A percentile compares a stretch with the other conserved stretches of the same genome.
Evolutionary conservation across 1,140 invertebrate species (phyloP).

Genomic region (Trinorchestia longiramus): DNA sequence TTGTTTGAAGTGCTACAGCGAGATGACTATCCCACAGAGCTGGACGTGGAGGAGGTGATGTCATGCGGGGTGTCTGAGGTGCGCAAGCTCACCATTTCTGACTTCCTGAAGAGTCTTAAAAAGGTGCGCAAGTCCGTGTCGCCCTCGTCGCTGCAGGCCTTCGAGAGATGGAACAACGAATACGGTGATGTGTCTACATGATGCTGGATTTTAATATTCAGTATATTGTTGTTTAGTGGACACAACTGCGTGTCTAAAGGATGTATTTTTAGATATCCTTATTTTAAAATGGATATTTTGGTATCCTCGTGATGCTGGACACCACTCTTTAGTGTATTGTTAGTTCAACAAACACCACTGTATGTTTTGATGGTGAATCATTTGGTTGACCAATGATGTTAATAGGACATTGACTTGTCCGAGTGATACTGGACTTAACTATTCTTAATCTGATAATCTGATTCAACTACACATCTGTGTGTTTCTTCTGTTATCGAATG

Average conservation of each 20-base stretch:
- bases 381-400: background rate
- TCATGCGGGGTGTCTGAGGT: slow-evolving; percentile 84
- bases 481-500: background rate
- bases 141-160: slow-evolving; percentile 83
- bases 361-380: background rate
- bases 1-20: background rate
- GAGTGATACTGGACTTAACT: background rate
- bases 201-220: background rate
- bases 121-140: slow-evolving; percentile 92
- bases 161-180: slow-evolving; percentile 94
- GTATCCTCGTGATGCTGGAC: too few relatives aligned
- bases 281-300: background rate
- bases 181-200: slow-evolving; percentile 82
- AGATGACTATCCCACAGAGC: slow-evolving; percentile 73
- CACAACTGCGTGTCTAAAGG: background rate
- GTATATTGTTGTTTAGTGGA: too few relatives aligned
- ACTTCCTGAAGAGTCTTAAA: slow-evolving; percentile 91
- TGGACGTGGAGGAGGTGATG: slow-evolving; percentile 88
- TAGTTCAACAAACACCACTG: background rate
- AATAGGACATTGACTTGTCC: background rate
- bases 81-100: slow-evolving; percentile 85
- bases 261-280: background rate
- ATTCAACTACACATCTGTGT: background rate
- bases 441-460: background rate
- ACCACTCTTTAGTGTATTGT: background rate